Evolutionary conservation across 2,888 invertebrate genomes (phyloP), one percentile per base, ranked within the genome.

Genomic region (Odontocerum albicorne): DNA sequence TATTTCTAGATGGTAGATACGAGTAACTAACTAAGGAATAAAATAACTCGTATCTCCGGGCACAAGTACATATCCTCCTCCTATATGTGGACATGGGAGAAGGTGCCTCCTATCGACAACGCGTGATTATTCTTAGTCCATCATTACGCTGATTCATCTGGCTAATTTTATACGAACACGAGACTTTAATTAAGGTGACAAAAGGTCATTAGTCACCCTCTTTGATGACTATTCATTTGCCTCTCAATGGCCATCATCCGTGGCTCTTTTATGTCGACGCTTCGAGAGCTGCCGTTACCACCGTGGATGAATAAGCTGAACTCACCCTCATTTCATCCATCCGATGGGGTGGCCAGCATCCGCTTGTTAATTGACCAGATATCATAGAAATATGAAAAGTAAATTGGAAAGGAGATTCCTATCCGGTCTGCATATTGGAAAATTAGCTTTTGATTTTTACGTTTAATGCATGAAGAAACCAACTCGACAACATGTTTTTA

Each of bases 121-220:
- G n/a, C n/a, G n/a, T n/a, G n/a, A n/a, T n/a, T n/a, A n/a, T n/a
- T n/a, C n/a, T n/a, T n/a, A 12, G 33, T 20, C 12, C 32, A 52
- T 39, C 6, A 46, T 47, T 46, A 33, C 19, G 53, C 55, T 53
- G 56, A 53, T 35, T 59, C 59, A 59, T 46, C 13, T 17, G 32
- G 43, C 35, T 35, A 55, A 59, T 55, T 59, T 52, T 44, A 33
- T 27, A 33, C 38, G 16, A 42, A 56, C 57, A 55, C 39, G 56
- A 47, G 47, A 57, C 57, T 57, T 54, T 57, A 60, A 60, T 60
- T 60, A 60, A 57, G 57, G 60, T 54, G 60, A 60, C 57, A 60
- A 60, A 55, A 57, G 60, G 55, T 60, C 57, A 60, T 60, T 57
- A 60, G 51, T 51, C 45, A 44, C 59, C 56, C 56, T 47, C 54